Evolutionary conservation across 2,888 invertebrate species (phyloP), one percentile per base, ranked within the genome.

Genomic region (Athrips mouffetella): DNA sequence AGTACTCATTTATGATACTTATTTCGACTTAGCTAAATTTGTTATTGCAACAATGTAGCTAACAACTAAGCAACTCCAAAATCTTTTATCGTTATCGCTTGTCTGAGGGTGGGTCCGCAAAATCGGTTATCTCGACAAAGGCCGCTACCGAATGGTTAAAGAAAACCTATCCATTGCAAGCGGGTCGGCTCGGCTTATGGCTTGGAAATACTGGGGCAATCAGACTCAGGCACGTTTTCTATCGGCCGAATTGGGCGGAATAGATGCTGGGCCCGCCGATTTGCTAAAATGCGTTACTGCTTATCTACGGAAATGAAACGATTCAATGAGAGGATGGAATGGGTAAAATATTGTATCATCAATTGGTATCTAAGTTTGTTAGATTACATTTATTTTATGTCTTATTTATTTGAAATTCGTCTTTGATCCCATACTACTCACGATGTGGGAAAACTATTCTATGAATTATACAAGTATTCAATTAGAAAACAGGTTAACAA

Each of bases 221-320:
- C 51, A 45, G 37, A 30, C 53, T 46, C 48, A 45, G 49, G 53
- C 60, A 58, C 62, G 60, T 60, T 58, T 59, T 59, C 59, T 58
- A 58, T 59, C 58, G 39, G 23, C 7, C 30, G 45, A 48, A 37
- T 47, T 25, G 40, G 37, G 21, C 21, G 25, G 40, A 15, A 25
- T 40, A 13, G 40, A 20, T 7, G 27, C 27, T 27, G 21, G 37
- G n/a, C 21, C 11, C 21, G 37, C 13, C 37, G 21, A 21, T 37
- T 21, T 37, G 37, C 20, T 37, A 37, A 39, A 40, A 40, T 23
- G 40, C 25, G 23, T 40, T 23, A 25, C 40, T 25, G n/a, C 4
- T 2, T 10, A 27, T n/a, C n/a, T n/a, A n/a, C n/a, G n/a, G n/a
- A n/a, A n/a, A n/a, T n/a, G n/a, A n/a, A n/a, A n/a, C n/a, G n/a